Conservation (phyloP, 37 sponge, comb jelly and placozoan species). For the Theonella swinhoei region DNA sequence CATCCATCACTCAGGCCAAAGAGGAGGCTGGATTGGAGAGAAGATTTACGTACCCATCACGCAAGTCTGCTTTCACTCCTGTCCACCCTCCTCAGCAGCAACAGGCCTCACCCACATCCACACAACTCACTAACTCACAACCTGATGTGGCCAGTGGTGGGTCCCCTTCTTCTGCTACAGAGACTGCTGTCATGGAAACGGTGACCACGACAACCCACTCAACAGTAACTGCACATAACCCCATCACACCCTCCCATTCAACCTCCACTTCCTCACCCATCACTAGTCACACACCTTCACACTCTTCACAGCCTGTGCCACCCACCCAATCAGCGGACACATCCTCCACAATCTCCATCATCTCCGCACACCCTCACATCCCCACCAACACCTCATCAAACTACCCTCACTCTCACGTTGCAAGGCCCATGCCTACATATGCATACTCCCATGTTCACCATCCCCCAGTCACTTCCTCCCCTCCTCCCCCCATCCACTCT, state of each 20-base stretch:
- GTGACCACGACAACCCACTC: not conserved
- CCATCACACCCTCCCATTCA: not conserved
- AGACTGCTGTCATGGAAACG: not conserved
- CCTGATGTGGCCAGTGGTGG: conserved; percentile 6
- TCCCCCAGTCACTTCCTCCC: conserved; percentile 17
- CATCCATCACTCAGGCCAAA: not conserved
- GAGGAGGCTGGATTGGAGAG: conserved; percentile 1
- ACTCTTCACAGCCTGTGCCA: not conserved
- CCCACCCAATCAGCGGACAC: not conserved
- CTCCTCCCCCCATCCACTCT: conserved; percentile 11
- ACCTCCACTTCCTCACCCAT: not conserved
- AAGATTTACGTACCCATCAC: not conserved
- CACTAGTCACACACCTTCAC: not conserved
- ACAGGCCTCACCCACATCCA: not conserved
- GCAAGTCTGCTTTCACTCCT: conserved; percentile 23
- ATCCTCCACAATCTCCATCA: not conserved
- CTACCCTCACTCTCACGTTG: not conserved
- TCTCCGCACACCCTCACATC: not conserved
- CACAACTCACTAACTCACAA: conserved; percentile 7
- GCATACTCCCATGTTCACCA: not conserved
- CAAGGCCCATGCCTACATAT: not conserved
- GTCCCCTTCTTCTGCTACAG: not conserved
- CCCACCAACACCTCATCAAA: not conserved
- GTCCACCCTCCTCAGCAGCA: not conserved
- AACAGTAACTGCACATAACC: not conserved